These are phyloP conservation scores for Helostoma temminkii DNA, from an alignment of 2,797 vertebrate species.

Conservation along the genomic window DNA sequence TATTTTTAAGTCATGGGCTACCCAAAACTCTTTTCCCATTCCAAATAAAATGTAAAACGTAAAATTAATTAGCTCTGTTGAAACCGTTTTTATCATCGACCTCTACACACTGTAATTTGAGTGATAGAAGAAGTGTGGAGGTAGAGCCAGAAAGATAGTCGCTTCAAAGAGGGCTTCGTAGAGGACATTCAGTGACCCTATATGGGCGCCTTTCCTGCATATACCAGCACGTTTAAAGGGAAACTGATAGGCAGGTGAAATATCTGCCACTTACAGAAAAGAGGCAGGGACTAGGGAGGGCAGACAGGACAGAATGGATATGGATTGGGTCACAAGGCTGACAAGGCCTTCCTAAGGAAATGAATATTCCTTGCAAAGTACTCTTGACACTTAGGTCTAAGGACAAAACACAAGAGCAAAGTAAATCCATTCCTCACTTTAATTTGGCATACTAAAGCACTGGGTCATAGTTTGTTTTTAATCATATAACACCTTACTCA, in stretches of 20 bases:
- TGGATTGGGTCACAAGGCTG: constrained; percentile 87
- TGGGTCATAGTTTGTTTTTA: constrained; percentile 43
- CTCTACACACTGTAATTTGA: constrained; percentile 79
- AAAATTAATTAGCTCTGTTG: constrained; percentile 57
- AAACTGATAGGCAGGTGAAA: constrained; percentile 87
- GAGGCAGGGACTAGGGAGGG: constrained; percentile 79
- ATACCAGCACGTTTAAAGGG: constrained; percentile 86
- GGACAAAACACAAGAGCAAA: constrained; percentile 76
- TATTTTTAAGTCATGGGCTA: constrained; percentile 44
- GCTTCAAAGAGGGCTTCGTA: constrained; percentile 71
- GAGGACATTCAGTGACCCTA: constrained; percentile 86
- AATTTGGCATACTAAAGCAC: constrained; percentile 59
- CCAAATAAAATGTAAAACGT: constrained; percentile 57
- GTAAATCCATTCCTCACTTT: constrained; percentile 72
- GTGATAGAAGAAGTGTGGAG: constrained; percentile 68
- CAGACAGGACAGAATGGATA: constrained; percentile 85
- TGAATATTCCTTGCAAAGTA: constrained; percentile 86
- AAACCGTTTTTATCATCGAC: constrained; percentile 68
- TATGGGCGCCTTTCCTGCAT: constrained; percentile 86
- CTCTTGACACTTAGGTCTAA: constrained; percentile 82
- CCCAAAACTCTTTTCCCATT: constrained; percentile 41
- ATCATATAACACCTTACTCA: constrained; percentile 34
- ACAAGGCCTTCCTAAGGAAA: constrained; percentile 85
- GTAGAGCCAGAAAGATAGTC: constrained; percentile 71
- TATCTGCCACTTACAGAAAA: constrained; percentile 87